phyloP scores from a whole-genome alignment of 2,888 invertebrate species.

The Caenorhabditis plicata region DNA sequence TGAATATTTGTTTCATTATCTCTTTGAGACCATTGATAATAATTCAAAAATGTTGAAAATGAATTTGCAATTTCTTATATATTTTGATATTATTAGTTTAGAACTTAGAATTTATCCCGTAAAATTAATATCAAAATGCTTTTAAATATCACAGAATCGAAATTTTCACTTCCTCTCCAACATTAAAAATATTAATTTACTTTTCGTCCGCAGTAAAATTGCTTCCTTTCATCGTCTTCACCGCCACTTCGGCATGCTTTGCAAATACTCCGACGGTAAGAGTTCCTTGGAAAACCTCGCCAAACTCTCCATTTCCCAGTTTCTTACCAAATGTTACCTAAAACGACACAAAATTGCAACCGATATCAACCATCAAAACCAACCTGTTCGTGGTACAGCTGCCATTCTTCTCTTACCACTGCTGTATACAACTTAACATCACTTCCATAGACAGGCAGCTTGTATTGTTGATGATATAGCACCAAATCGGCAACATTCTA shows the following conservation, averaged over 20 bases:
- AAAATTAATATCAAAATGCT: constrained; percentile 34
- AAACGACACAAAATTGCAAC: background rate
- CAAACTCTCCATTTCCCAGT: constrained; percentile 51
- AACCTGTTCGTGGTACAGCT: constrained; percentile 52
- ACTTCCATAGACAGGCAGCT: constrained; percentile 25
- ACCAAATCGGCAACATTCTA: constrained; percentile 45
- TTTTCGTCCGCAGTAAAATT: constrained; percentile 43
- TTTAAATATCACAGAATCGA: constrained; percentile 36
- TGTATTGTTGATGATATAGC: constrained; percentile 39
- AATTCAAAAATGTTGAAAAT: no score
- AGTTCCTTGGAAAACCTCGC: constrained; percentile 43
- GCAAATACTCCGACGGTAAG: constrained; percentile 41
- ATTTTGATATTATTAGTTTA: no score
- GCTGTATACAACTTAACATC: constrained; percentile 25
- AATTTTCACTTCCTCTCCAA: constrained; percentile 49
- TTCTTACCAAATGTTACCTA: constrained; percentile 36
- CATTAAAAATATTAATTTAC: constrained; percentile 22
- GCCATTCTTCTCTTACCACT: constrained; percentile 44
- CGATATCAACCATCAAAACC: background rate
- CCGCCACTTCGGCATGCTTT: constrained; percentile 45
- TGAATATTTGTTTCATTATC: no score
- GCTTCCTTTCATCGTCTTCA: constrained; percentile 45
- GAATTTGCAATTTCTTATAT: no score
- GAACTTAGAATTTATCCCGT: background rate
- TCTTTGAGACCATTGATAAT: no score